Percentiles rank a stretch among this genome's conserved stretches.
phyloP scores from a whole-genome alignment of 2,888 invertebrate genomes.

The Dimorphilus gyrociliatus region DNA sequence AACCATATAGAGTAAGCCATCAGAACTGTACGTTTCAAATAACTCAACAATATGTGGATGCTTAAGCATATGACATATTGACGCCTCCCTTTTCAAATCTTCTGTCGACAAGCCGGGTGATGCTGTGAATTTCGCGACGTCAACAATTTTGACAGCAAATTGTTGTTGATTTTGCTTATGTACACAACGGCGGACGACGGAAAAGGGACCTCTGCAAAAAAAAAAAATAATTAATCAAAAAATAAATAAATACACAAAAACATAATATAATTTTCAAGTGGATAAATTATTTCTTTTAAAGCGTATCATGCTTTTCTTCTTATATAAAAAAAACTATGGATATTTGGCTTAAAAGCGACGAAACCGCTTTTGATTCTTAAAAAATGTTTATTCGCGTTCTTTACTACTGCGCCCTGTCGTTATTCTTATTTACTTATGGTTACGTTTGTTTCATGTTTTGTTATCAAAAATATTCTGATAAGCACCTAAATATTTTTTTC shows the following conservation, averaged over 20 bases:
- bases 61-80: conserved; percentile 80
- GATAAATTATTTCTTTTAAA: too few relatives aligned
- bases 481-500: too few relatives aligned
- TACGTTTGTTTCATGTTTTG: too few relatives aligned
- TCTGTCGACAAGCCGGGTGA: conserved; percentile 90
- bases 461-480: too few relatives aligned
- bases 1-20: conserved; percentile 97
- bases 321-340: too few relatives aligned
- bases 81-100: conserved; percentile 95
- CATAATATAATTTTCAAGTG: too few relatives aligned
- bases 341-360: too few relatives aligned
- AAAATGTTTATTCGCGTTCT: too few relatives aligned
- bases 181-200: conserved; percentile 81
- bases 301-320: too few relatives aligned
- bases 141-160: conserved; percentile 95
- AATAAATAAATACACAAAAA: background rate
- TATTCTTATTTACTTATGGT: too few relatives aligned
- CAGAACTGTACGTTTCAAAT: conserved; percentile 91
- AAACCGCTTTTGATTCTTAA: too few relatives aligned
- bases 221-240: conserved; percentile 2
- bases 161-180: conserved; percentile 84
- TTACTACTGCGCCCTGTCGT: too few relatives aligned
- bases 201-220: conserved; percentile 61
- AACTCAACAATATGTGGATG: conserved; percentile 97
- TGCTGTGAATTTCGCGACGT: conserved; percentile 89